Evolutionary conservation across 2,797 vertebrate genomes (phyloP).

Genomic region (Poeciliopsis turneri): DNA sequence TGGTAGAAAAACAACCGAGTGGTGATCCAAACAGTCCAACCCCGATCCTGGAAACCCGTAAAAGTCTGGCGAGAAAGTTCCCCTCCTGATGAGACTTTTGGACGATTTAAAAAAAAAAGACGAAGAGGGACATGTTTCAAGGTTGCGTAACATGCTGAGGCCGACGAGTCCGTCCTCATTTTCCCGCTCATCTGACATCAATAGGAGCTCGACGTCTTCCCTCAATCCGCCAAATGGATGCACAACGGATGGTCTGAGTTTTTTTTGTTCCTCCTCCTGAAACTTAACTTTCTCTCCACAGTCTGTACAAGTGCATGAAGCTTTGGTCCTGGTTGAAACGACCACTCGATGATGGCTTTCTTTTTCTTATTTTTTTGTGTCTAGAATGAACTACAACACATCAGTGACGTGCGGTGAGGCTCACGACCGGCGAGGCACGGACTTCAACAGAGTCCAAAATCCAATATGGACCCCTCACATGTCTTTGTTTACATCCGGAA

Average conservation of each 20-base stretch:
- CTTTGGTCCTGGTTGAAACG: slow-evolving; percentile 77
- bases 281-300: slow-evolving; percentile 64
- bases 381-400: slow-evolving; percentile 73
- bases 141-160: slow-evolving; percentile 75
- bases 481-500: no score
- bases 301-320: slow-evolving; percentile 70
- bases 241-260: slow-evolving; percentile 48
- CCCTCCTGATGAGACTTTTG: slow-evolving; percentile 25
- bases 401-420: slow-evolving; percentile 3
- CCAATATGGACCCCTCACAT: no score
- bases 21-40: slow-evolving; percentile 60
- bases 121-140: slow-evolving; percentile 74
- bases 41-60: slow-evolving; percentile 39
- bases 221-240: slow-evolving; percentile 60
- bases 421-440: no score
- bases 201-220: slow-evolving; percentile 62
- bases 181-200: slow-evolving; percentile 73
- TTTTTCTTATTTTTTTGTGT: slow-evolving; percentile 52
- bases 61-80: slow-evolving; percentile 57
- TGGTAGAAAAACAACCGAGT: slow-evolving; percentile 75
- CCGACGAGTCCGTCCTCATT: slow-evolving; percentile 65
- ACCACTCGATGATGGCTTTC: slow-evolving; percentile 65
- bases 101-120: slow-evolving; percentile 42
- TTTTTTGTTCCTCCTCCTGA: slow-evolving; percentile 33
- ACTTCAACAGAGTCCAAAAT: no score